A percentile compares a stretch with the other conserved stretches of the same genome.
Conservation (phyloP, 1,140 invertebrate species). For the Drosophila arizonae region DNA sequence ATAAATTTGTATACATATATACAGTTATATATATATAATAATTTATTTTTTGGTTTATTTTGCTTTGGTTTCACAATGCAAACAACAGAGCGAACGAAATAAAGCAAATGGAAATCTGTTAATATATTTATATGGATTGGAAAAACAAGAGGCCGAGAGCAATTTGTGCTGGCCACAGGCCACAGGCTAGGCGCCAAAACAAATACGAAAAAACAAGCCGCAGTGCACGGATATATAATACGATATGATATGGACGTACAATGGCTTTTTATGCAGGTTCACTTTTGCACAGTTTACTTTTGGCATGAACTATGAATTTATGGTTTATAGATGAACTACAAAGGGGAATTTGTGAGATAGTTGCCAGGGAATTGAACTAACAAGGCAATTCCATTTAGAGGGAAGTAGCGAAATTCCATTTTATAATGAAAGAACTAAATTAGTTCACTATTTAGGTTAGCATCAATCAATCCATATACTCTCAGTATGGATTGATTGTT, state of each 20-base stretch:
- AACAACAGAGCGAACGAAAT: slow-evolving; percentile 13
- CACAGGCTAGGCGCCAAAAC: slow-evolving; percentile 34
- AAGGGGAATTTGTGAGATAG: not conserved
- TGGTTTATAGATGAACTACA: not conserved
- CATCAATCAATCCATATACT: too few species aligned
- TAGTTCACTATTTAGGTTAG: too few species aligned
- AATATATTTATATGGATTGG: slow-evolving; percentile 42
- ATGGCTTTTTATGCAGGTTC: slow-evolving; percentile 3
- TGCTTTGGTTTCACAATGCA: slow-evolving; percentile 53
- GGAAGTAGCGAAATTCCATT: too few species aligned
- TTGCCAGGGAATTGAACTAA: not conserved
- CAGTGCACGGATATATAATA: slow-evolving; percentile 16
- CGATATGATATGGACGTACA: not conserved
- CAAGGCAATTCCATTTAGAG: slow-evolving; percentile 6
- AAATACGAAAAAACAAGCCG: slow-evolving; percentile 20
- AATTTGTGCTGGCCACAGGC: slow-evolving; percentile 52
- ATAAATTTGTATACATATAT: not conserved
- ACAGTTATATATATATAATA: too few species aligned
- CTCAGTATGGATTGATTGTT: too few species aligned
- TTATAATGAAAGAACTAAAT: too few species aligned
- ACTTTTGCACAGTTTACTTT: not conserved
- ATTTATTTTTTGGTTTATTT: slow-evolving; percentile 6
- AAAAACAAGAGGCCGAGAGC: slow-evolving; percentile 29
- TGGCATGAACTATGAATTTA: slow-evolving; percentile 6
- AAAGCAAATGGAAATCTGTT: slow-evolving; percentile 43